A percentile compares a stretch with the other conserved stretches of the same genome.
Evolutionary conservation across 2,797 vertebrate genomes (phyloP).

Genomic region (Nyctalus aviator): DNA sequence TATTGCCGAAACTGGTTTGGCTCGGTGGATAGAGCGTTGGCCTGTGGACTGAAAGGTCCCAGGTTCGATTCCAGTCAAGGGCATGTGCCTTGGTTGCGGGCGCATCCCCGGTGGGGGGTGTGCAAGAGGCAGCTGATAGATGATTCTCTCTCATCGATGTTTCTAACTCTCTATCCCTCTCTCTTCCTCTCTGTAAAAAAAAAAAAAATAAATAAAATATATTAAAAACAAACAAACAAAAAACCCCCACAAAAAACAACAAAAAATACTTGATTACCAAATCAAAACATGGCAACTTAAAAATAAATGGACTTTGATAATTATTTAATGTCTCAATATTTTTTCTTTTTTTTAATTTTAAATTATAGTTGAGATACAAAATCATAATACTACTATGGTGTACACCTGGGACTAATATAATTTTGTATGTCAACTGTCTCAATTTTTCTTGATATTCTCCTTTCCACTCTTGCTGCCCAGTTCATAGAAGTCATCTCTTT

Average conservation of each 20-base stretch:
- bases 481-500: not conserved
- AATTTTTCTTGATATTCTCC: slow-evolving; percentile 5
- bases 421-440: not conserved
- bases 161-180: too few relatives aligned
- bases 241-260: too few relatives aligned
- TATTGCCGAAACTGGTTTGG: not conserved
- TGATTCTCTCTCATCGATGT: too few relatives aligned
- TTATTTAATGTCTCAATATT: slow-evolving; percentile 7
- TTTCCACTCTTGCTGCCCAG: not conserved
- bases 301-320: not conserved
- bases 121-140: too few relatives aligned
- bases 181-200: too few relatives aligned
- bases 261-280: not conserved
- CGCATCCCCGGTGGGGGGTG: too few relatives aligned
- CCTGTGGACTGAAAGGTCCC: too few relatives aligned
- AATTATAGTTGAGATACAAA: not conserved
- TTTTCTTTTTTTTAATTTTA: not conserved
- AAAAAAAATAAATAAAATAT: too few relatives aligned
- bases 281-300: not conserved
- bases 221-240: too few relatives aligned
- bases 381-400: not conserved
- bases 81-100: too few relatives aligned
- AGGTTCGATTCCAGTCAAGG: too few relatives aligned
- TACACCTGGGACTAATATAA: not conserved
- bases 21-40: too few relatives aligned